phyloP scores from a whole-genome alignment of 1,140 invertebrate genomes.

The Magallana gigas region DNA sequence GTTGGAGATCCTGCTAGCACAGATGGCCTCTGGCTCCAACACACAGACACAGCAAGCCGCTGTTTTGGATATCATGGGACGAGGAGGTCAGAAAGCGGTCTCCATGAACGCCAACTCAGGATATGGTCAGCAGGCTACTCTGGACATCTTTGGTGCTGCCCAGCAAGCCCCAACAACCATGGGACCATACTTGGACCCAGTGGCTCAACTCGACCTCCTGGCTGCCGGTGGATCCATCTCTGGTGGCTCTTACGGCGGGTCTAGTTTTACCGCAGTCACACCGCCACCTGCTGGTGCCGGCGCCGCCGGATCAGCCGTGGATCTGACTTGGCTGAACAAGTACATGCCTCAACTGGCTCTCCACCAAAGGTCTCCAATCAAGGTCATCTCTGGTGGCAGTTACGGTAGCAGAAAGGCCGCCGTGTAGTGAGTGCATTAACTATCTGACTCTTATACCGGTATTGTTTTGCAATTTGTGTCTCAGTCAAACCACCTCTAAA shows the following conservation, averaged over 20 bases:
- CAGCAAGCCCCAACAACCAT: background rate
- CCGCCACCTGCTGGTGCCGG: background rate
- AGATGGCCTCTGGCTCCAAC: background rate
- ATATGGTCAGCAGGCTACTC: background rate
- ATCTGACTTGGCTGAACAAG: background rate
- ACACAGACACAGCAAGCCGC: constrained; percentile 4
- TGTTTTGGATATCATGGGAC: background rate
- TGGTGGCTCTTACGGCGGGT: background rate
- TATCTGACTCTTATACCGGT: background rate
- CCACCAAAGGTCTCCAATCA: background rate
- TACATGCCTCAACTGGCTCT: constrained; percentile 22
- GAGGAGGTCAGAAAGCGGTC: constrained; percentile 10
- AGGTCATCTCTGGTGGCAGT: constrained; percentile 7
- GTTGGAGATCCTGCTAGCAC: background rate
- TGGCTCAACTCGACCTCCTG: constrained; percentile 17
- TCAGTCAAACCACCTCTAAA: background rate
- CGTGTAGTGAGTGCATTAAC: background rate
- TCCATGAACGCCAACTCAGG: constrained; percentile 1
- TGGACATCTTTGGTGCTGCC: background rate
- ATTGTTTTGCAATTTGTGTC: background rate
- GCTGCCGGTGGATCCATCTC: background rate
- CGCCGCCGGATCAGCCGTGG: background rate
- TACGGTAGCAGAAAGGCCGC: background rate
- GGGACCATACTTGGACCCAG: background rate
- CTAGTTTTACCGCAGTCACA: background rate